phyloP scores from a whole-genome alignment of 1,140 invertebrate genomes.

The Berghia stephanieae region DNA sequence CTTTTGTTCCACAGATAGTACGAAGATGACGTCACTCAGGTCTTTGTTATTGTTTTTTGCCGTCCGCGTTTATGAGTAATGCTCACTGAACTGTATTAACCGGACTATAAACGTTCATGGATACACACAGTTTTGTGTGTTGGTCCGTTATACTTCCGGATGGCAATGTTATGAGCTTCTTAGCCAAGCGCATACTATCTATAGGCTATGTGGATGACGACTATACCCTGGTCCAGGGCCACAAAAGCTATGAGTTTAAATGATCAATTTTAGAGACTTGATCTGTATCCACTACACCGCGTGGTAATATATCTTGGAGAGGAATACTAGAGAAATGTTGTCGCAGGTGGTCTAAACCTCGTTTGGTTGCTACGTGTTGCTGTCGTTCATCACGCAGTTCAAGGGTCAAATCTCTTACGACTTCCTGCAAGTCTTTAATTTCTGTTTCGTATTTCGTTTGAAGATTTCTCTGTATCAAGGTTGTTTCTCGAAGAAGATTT shows the following conservation, averaged over 20 bases:
- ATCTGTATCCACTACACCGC: conserved; percentile 41
- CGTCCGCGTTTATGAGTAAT: no score
- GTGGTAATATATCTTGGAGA: conserved; percentile 41
- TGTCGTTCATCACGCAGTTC: conserved; percentile 45
- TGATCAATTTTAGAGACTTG: conserved; percentile 41
- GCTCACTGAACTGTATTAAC: no score
- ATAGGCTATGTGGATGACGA: no score
- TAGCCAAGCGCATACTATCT: no score
- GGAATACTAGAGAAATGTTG: conserved; percentile 54
- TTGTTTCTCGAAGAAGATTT: conserved; percentile 36
- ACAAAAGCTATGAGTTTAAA: conserved; percentile 4
- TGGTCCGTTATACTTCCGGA: no score
- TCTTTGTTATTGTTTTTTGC: no score
- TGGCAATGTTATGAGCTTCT: no score
- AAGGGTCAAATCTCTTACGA: conserved; percentile 35
- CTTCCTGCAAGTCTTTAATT: conserved; percentile 42
- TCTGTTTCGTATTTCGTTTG: conserved; percentile 43
- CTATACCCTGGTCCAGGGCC: no score
- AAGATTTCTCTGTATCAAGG: conserved; percentile 41
- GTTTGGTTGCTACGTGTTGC: conserved; percentile 39
- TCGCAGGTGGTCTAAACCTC: conserved; percentile 47
- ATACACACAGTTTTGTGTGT: no score
- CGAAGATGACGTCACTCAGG: no score
- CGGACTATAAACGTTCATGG: no score
- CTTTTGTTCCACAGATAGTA: no score